Percentiles rank a stretch among this genome's conserved stretches.
These are phyloP conservation scores for Hydrotaea diabolus DNA, from an alignment of 2,888 invertebrate genomes.

Conservation along the genomic window DNA sequence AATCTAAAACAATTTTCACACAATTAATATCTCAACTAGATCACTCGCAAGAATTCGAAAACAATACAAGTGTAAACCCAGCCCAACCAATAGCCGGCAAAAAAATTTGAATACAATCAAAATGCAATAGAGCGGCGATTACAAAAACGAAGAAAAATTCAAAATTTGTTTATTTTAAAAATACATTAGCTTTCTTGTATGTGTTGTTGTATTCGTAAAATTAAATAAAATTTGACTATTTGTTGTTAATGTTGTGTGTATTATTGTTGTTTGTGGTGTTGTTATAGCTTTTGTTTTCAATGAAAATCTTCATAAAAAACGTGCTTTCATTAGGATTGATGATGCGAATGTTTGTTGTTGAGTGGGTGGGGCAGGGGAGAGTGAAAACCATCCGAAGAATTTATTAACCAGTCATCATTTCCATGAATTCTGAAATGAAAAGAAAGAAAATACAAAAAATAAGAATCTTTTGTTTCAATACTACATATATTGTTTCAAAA, in stretches of 20 bases:
- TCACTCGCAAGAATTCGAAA: background rate
- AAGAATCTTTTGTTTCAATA: background rate
- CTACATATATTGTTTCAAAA: background rate
- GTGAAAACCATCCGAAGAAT: constrained; percentile 58
- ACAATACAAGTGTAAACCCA: background rate
- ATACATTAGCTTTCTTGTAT: constrained; percentile 17
- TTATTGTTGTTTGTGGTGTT: constrained; percentile 11
- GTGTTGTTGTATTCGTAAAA: background rate
- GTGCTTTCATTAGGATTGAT: constrained; percentile 39
- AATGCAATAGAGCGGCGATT: background rate
- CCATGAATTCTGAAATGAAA: constrained; percentile 92
- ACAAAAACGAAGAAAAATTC: constrained; percentile 11
- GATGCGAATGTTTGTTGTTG: constrained; percentile 42
- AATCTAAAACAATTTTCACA: constrained; percentile 20
- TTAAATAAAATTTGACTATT: constrained; percentile 51
- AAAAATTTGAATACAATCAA: background rate
- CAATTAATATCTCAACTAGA: constrained; percentile 22
- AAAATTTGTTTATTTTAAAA: constrained; percentile 26
- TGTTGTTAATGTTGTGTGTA: constrained; percentile 26
- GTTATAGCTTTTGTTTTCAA: too few relatives aligned
- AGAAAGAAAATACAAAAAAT: constrained; percentile 73
- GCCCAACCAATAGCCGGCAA: background rate
- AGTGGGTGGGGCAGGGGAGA: background rate
- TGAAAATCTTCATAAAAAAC: constrained; percentile 15
- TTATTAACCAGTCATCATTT: constrained; percentile 97